A percentile compares a stretch with the other conserved stretches of the same genome.
These are phyloP conservation scores for Eira barbara DNA, from an alignment of 2,113 vertebrate species.

Conservation along the genomic window DNA sequence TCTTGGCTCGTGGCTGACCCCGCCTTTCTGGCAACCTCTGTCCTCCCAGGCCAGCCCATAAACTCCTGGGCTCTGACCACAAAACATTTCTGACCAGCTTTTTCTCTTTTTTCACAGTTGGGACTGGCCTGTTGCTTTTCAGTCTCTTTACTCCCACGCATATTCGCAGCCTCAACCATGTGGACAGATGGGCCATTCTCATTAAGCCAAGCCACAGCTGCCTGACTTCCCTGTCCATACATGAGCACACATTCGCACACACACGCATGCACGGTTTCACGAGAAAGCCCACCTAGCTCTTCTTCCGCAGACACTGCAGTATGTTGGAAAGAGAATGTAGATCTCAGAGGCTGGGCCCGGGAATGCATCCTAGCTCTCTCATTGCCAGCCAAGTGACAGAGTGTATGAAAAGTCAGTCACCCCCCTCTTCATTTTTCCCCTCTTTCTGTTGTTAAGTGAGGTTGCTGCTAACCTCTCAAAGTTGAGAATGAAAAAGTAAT, in stretches of 20 bases:
- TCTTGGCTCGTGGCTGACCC: neutral
- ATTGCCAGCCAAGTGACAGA: neutral
- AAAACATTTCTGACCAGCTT: neutral
- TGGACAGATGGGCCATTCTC: neutral
- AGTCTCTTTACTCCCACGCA: neutral
- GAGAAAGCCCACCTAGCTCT: neutral
- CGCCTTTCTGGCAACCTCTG: neutral
- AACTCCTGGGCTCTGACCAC: neutral
- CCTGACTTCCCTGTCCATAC: neutral
- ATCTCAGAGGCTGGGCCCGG: neutral
- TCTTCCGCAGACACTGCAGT: neutral
- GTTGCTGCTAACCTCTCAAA: neutral
- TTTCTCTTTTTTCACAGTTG: neutral
- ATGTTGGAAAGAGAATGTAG: neutral
- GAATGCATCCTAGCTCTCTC: neutral
- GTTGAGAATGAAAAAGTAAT: neutral
- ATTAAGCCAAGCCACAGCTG: neutral
- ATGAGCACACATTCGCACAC: neutral
- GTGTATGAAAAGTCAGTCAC: neutral
- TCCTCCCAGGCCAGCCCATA: neutral
- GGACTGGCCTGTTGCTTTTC: too few relatives aligned
- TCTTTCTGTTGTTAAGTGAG: neutral
- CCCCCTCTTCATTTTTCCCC: neutral
- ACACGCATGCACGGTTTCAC: neutral
- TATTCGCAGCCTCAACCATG: neutral